Base-by-base conservation (phyloP, 2,888 invertebrate species). In the Dicyrtoma fusca region DNA sequence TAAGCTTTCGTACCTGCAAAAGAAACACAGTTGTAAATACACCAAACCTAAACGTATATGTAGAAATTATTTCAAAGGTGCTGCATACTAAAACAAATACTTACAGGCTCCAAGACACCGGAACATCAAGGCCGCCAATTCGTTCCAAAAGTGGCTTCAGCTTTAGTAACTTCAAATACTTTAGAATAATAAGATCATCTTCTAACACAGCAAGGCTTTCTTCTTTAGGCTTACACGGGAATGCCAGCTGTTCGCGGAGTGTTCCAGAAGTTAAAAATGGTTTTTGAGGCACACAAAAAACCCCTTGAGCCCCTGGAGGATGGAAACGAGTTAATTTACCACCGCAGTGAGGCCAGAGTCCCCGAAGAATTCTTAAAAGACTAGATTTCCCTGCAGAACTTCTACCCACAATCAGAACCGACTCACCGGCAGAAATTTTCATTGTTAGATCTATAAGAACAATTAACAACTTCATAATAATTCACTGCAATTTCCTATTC, bases 351-450 rank as follows among this genome's bases (percentile, higher is more conserved):
- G 83, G 83, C 88, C 88, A 88, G n/a, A 88, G 82, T 5, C 86
- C 86, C 75, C 84, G 84, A 47, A 88, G 81, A 34, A 87, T 83
- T 34, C 88, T 81, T 19, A 88, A 81, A n/a, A 88, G 81, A 45
- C 87, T 87, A 17, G 86, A 86, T 81, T 88, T 88, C 11, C 88
- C 88, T 80, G 85, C 83, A 1, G 87, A 86, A 81, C 87, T 87
- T 75, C 85, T 84, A 6, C 88, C 88, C 21, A 85, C 86, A 34
- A 88, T 83, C n/a, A 88, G 81, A 1, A 88, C 76, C 75, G 85
- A 86, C 44, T 82, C 81, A 1, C 85, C 85, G 45, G 82, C 81
- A 21, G 81, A 81, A 59, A 88, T 81, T 73, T 83, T 81, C 45
- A 87, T 81, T 42, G 82, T 84, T 62, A 87, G 79, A 80, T 85